Evolutionary conservation across 2,888 invertebrate species (phyloP), one percentile per base, ranked within the genome.

Genomic region (Cataglyphis rosenhaueri): DNA sequence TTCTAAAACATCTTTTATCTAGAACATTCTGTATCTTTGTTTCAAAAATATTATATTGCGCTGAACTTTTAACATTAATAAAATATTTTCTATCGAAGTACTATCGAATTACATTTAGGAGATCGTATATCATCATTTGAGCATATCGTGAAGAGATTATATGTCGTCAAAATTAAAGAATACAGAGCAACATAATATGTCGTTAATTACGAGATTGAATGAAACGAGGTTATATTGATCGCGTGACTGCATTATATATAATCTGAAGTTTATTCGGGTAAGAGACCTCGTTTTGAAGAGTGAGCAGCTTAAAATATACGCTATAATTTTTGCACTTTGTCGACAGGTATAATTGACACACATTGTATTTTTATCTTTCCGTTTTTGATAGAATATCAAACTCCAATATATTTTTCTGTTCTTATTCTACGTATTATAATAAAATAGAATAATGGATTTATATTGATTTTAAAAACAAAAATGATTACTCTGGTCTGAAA

Each of bases 201-300:
- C 79, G 59, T 61, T 87, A 84, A 88, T 88, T 88, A 85, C 82
- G 73, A 85, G 86, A 84, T 76, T 57, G 65, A 48, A 52, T 32
- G 52, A 74, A 87, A 88, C 78, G 75, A 15, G 86, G 86, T 86
- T 84, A 62, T 76, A 87, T 87, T 61, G 88, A 86, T 87, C 86
- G 85, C 61, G 62, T 68, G 81, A 68, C 84, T 85, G 81, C 64
- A 25, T 87, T 86, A 66, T 68, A 76, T 81, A 83, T 79, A 71
- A 71, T 64, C 41, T 48, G 59, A 71, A 57, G 71, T 81, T 82
- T 78, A 48, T 86, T 83, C 75, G 44, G 73, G 61, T 84, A 71
- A 87, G n/a, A 52, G 79, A 75, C 82, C 83, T 86, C 75, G 65
- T 83, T 83, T 81, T 75, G 78, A 83, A 83, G 73, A 81, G 76